Percentiles rank a stretch among this genome's conserved stretches.
Conservation (phyloP, 2,113 vertebrate genomes). For the Trachemys scripta region DNA sequence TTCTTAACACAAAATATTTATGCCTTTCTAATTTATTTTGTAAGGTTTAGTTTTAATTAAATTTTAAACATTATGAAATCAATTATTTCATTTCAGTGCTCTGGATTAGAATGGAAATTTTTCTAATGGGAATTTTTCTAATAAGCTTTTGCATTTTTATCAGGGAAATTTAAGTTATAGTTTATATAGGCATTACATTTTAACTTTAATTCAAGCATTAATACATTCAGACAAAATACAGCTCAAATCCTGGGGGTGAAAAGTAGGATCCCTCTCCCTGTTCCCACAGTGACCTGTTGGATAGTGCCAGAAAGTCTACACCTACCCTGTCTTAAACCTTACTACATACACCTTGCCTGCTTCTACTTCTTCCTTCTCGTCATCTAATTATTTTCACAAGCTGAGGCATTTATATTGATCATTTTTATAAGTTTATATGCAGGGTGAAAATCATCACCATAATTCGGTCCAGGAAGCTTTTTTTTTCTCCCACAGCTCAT, state of each 20-base stretch:
- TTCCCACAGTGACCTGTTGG: fast-evolving
- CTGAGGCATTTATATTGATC: not conserved
- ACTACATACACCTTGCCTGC: not conserved
- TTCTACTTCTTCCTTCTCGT: not conserved
- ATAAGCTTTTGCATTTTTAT: constrained; percentile 69
- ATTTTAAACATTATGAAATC: constrained; percentile 72
- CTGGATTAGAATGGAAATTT: constrained; percentile 49
- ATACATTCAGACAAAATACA: not conserved
- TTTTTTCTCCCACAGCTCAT: not conserved
- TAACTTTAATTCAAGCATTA: not conserved
- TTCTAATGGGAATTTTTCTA: constrained; percentile 11
- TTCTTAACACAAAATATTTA: constrained; percentile 54
- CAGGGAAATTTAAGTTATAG: constrained; percentile 52
- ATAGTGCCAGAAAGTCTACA: not conserved
- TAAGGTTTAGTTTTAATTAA: constrained; percentile 74
- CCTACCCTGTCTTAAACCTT: not conserved
- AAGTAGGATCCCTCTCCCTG: not conserved
- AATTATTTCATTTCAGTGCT: constrained; percentile 65
- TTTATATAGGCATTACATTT: not conserved
- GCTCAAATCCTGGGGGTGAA: not conserved
- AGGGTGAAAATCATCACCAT: too few species aligned
- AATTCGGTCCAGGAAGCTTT: not conserved
- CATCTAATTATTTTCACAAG: not conserved
- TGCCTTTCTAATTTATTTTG: constrained; percentile 71
- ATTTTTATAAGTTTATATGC: too few species aligned